Conservation (phyloP, 92 coral and sea anemone genomes). For the Heteractis magnifica region DNA sequence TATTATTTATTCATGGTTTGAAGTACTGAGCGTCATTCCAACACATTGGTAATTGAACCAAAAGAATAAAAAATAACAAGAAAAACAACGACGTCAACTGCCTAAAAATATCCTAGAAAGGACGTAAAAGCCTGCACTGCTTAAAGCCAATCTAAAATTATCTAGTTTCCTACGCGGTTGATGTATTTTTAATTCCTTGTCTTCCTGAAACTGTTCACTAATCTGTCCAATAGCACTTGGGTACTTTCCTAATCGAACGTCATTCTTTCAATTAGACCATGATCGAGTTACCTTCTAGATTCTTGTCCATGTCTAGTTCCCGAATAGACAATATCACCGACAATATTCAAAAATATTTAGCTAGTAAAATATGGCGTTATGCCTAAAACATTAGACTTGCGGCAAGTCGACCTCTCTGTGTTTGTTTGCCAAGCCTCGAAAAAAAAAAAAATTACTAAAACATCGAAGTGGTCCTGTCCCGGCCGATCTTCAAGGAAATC, state of each 20-base stretch:
- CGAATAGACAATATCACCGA: neutral
- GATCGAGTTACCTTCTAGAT: neutral
- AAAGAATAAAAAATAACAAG: neutral
- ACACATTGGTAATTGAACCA: neutral
- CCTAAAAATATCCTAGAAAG: neutral
- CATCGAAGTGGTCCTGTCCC: neutral
- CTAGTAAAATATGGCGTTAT: neutral
- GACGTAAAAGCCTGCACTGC: neutral
- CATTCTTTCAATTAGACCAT: neutral
- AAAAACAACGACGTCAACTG: neutral
- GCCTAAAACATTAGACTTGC: neutral
- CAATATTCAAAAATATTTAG: neutral
- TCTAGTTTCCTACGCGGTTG: neutral
- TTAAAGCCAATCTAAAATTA: neutral
- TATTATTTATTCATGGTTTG: neutral
- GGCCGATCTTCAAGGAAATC: neutral
- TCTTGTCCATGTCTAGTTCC: neutral
- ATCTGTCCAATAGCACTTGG: neutral
- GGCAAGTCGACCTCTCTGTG: no score
- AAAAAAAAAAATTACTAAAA: neutral
- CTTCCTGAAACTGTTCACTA: constrained; percentile 9
- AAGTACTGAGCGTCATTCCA: neutral
- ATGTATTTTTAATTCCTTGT: constrained; percentile 5
- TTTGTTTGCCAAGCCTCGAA: no score
- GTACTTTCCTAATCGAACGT: neutral